Evolutionary conservation across 2,888 invertebrate species (phyloP).

Genomic region (Amblyteles armatorius): DNA sequence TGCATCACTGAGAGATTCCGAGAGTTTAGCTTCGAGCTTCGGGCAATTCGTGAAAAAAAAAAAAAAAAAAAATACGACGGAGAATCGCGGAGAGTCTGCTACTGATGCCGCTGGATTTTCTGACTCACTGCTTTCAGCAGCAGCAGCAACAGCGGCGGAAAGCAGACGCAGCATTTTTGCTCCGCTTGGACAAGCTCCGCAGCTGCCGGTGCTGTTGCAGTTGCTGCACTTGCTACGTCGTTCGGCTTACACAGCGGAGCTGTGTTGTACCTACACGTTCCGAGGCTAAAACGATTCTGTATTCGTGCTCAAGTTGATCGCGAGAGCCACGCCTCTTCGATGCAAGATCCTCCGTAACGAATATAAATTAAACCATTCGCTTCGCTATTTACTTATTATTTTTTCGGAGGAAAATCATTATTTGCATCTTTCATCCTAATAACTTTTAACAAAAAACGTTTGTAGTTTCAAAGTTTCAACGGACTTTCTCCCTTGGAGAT

Average conservation of each 20-base stretch:
- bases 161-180: constrained; percentile 47
- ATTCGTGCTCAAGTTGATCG: constrained; percentile 43
- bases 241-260: constrained; percentile 7
- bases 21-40: constrained; percentile 19
- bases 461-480: background rate
- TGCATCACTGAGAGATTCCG: constrained; percentile 21
- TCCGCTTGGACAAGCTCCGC: constrained; percentile 34
- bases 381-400: background rate
- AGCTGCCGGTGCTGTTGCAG: constrained; percentile 34
- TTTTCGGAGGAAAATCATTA: background rate
- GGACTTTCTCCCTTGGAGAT: background rate
- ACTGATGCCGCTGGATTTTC: constrained; percentile 16
- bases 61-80: constrained; percentile 21
- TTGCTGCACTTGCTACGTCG: constrained; percentile 53
- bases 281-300: constrained; percentile 18
- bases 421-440: background rate
- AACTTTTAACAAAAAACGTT: background rate
- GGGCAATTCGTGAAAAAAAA: constrained; percentile 44
- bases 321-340: constrained; percentile 49
- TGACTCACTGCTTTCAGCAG: constrained; percentile 30
- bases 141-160: background rate
- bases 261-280: constrained; percentile 29
- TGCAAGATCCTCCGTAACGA: constrained; percentile 39
- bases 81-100: background rate
- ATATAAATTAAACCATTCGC: constrained; percentile 6